These are phyloP conservation scores for Beroe ovata DNA, from an alignment of 37 sponge, comb jelly and placozoan species.

Conservation along the genomic window DNA sequence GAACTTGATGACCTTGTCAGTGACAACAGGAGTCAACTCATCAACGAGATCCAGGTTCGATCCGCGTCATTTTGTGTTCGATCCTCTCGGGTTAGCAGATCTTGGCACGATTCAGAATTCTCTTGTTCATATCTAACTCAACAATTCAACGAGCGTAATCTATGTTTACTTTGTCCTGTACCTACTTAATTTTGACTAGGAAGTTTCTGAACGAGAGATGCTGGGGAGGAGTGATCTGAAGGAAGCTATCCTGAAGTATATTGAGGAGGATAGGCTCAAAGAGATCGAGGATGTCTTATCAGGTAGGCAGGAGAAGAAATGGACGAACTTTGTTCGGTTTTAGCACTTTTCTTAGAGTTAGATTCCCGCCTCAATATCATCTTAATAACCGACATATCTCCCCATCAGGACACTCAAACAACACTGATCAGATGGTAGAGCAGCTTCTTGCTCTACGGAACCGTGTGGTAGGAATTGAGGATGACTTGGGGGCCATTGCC, in stretches of 20 bases:
- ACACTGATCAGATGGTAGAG: slow-evolving; percentile 58
- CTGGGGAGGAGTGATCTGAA: not conserved
- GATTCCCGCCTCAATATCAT: too few species aligned
- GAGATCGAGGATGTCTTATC: slow-evolving; percentile 59
- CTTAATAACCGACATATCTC: too few species aligned
- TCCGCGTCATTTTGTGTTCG: too few species aligned
- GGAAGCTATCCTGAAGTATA: not conserved
- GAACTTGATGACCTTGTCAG: slow-evolving; percentile 46
- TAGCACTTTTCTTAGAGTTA: too few species aligned
- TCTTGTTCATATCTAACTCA: too few species aligned
- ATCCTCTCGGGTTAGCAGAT: too few species aligned
- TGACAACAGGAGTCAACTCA: slow-evolving; percentile 45
- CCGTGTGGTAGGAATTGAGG: not conserved
- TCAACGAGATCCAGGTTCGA: slow-evolving; percentile 31
- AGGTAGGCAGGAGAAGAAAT: too few species aligned
- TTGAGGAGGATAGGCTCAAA: slow-evolving; percentile 45
- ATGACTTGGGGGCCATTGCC: not conserved
- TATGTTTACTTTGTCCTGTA: too few species aligned
- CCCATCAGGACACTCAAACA: slow-evolving; percentile 48
- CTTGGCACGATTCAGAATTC: too few species aligned
- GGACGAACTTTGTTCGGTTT: too few species aligned
- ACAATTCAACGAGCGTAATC: too few species aligned
- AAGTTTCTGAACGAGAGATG: not conserved
- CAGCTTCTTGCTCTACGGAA: not conserved
- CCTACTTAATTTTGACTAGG: too few species aligned